Evolutionary conservation across 2,888 invertebrate species (phyloP).

Genomic region (Tubulanus polymorphus): DNA sequence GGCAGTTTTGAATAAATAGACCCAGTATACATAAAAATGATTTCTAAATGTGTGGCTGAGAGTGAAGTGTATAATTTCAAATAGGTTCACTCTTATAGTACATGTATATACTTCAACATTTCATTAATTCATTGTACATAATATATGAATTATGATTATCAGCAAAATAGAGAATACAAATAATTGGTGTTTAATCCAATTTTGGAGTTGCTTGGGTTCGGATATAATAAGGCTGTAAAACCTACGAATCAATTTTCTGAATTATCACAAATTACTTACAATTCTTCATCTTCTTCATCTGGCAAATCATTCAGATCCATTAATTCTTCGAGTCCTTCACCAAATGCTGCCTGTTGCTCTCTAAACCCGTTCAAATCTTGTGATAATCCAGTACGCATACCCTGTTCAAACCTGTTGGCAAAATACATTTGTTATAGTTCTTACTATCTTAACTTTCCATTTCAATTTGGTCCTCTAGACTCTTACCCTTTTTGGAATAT

Average conservation of each 20-base stretch:
- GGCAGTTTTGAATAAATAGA: neutral
- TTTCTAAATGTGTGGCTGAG: too few relatives aligned
- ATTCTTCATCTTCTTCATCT: constrained; percentile 24
- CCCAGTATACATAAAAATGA: too few relatives aligned
- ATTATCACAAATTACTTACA: neutral
- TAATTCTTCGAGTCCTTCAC: constrained; percentile 32
- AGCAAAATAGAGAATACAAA: too few relatives aligned
- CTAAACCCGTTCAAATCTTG: constrained; percentile 32
- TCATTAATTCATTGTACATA: too few relatives aligned
- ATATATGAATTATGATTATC: too few relatives aligned
- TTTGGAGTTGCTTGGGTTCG: too few relatives aligned
- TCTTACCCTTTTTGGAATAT: constrained; percentile 42
- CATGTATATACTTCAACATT: too few relatives aligned
- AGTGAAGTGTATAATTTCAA: too few relatives aligned
- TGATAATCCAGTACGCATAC: constrained; percentile 33
- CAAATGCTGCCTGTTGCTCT: constrained; percentile 39
- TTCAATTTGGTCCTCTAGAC: neutral
- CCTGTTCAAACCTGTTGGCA: constrained; percentile 30
- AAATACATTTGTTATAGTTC: neutral
- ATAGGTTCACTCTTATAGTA: too few relatives aligned
- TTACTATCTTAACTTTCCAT: neutral
- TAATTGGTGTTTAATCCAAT: too few relatives aligned
- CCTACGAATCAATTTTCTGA: too few relatives aligned
- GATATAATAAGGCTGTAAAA: too few relatives aligned
- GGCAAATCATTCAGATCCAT: constrained; percentile 29